phyloP scores from a whole-genome alignment of 2,888 invertebrate genomes.

The Protophormia terraenovae region DNA sequence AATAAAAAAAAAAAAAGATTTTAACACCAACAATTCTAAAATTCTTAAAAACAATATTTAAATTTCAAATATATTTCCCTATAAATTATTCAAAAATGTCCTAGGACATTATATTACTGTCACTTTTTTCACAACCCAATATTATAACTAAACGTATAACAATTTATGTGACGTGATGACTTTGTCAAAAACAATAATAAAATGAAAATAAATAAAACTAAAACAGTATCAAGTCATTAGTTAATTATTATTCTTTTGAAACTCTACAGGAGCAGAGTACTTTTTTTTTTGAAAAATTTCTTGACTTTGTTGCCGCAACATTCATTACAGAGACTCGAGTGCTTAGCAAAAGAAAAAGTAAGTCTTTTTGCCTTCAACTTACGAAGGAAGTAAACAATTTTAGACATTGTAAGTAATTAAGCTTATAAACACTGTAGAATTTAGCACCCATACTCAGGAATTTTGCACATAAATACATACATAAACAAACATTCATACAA shows the following conservation, averaged over 20 bases:
- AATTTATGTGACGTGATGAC: background rate
- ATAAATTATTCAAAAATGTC: background rate
- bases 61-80: too few relatives aligned
- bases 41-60: too few relatives aligned
- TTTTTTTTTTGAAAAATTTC: background rate
- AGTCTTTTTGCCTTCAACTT: too few relatives aligned
- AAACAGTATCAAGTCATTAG: conserved; percentile 35
- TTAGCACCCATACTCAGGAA: background rate
- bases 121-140: background rate
- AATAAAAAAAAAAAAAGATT: too few relatives aligned
- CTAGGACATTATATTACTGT: background rate
- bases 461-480: background rate
- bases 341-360: too few relatives aligned
- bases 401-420: conserved; percentile 51
- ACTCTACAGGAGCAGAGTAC: conserved; percentile 29
- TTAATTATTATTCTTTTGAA: conserved; percentile 45
- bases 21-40: too few relatives aligned
- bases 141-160: background rate
- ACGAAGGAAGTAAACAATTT: conserved; percentile 47
- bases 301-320: background rate
- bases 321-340: background rate
- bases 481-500: background rate
- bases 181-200: conserved; percentile 40
- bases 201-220: background rate
- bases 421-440: conserved; percentile 46